Evolutionary conservation across 2,113 vertebrate genomes (phyloP), one percentile per base, ranked within the genome.

Genomic region (Mustela nigripes): DNA sequence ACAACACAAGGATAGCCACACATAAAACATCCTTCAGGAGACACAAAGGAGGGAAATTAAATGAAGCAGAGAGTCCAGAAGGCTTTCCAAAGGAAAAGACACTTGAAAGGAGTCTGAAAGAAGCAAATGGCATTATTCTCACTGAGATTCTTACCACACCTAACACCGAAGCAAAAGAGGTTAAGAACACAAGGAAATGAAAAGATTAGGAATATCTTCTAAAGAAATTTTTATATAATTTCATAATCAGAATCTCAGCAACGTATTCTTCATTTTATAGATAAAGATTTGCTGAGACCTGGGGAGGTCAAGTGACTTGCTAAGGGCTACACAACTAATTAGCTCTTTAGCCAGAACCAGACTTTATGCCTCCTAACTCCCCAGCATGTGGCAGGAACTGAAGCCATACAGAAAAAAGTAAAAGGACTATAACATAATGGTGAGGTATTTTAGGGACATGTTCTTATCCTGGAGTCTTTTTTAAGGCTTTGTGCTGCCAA

Each of bases 281-380:
- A 26, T 62, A 33, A 79, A 11, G 6, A 19, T 85, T 89, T 78
- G 16, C 58, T 56, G 53, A 89, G 31, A 73, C 31, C 36, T n/a
- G 18, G 19, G 71, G 48, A 89, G 88, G 67, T 97, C 95, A 90
- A 60, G 48, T 82, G 31, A 53, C 80, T 97, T 42, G 60, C 81
- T 62, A 83, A 48, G 31, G n/a, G 74, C 65, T 73, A 58, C 28
- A 45, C 12, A 85, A 63, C n/a, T 96, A 93, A 94, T 98, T 95
- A 95, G 42, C 24, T 95, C 22, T 50, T 89, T 60, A 62, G 31
- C 6, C 53, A 82, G 62, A 90, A 24, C 31, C 39, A 22, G 63
- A 28, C 22, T 84, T 53, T 83, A 42, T 88, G 14, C 42, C 45
- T 91, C 24, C 31, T 26, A 53, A 78, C 31, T 22, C 18, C 58